Conservation (phyloP, 2,113 vertebrate species). For the Eretmochelys imbricata region DNA sequence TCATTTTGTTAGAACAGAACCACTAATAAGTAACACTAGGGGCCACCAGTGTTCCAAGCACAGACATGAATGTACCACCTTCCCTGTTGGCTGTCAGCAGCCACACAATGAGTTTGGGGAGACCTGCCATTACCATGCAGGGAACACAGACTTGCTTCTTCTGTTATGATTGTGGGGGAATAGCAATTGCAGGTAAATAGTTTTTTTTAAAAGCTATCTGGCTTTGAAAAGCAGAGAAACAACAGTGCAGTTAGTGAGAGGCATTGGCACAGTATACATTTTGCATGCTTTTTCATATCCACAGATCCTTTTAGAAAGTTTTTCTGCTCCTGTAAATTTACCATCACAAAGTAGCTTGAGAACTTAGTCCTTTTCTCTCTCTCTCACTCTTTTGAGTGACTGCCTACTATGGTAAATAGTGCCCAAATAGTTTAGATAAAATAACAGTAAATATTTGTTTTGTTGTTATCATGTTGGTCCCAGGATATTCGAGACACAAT, state of each 20-base stretch:
- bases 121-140: background rate
- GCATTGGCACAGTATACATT: background rate
- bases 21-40: background rate
- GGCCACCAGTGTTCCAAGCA: background rate
- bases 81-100: background rate
- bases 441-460: background rate
- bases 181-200: background rate
- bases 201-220: background rate
- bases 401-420: background rate
- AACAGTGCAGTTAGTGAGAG: background rate
- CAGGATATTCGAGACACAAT: background rate
- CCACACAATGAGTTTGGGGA: background rate
- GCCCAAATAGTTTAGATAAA: background rate
- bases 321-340: background rate
- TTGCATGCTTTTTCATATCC: background rate
- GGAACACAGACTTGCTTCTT: background rate
- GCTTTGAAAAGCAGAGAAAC: background rate
- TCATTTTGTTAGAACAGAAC: background rate
- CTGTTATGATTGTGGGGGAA: background rate
- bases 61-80: background rate
- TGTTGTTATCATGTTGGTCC: background rate
- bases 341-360: background rate
- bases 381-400: background rate
- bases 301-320: background rate
- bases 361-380: background rate